Percentiles rank a stretch among this genome's conserved stretches.
These are phyloP conservation scores for Zenarchopterus dispar DNA, from an alignment of 2,797 vertebrate genomes.

Conservation along the genomic window DNA sequence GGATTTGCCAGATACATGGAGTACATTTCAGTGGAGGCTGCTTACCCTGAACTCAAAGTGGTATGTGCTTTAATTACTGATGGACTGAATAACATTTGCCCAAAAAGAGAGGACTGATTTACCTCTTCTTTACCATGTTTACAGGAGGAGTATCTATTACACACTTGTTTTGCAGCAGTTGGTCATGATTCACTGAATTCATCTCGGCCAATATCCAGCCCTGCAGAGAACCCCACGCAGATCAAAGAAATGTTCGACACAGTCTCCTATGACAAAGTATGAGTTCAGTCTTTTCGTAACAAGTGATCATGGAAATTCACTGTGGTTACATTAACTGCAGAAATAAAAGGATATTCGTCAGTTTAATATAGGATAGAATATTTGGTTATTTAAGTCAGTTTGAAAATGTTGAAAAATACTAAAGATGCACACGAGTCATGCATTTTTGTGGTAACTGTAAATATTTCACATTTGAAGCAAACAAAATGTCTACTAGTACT, in stretches of 20 bases:
- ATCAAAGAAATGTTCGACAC: slow-evolving; percentile 87
- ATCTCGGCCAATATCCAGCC: slow-evolving; percentile 82
- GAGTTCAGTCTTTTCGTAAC: slow-evolving; percentile 4
- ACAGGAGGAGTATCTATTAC: slow-evolving; percentile 81
- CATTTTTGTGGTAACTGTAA: neutral
- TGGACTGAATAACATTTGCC: slow-evolving; percentile 3
- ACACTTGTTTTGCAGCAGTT: slow-evolving; percentile 82
- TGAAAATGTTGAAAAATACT: too few relatives aligned
- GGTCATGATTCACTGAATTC: slow-evolving; percentile 83
- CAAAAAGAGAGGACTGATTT: too few relatives aligned
- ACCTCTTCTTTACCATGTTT: slow-evolving; percentile 8
- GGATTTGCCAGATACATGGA: slow-evolving; percentile 88
- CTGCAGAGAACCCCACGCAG: slow-evolving; percentile 84
- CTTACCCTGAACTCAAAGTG: slow-evolving; percentile 81
- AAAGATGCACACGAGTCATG: too few relatives aligned
- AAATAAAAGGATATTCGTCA: neutral
- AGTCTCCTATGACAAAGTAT: slow-evolving; percentile 80
- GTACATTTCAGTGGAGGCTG: slow-evolving; percentile 82
- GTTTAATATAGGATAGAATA: too few relatives aligned
- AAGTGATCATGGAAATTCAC: neutral
- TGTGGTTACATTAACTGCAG: neutral
- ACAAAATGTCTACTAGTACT: neutral
- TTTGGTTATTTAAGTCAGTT: too few relatives aligned
- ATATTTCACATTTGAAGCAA: neutral
- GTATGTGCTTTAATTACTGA: slow-evolving; percentile 57